Base-by-base conservation (phyloP, 2,113 vertebrate genomes). In the Urocitellus parryii region DNA sequence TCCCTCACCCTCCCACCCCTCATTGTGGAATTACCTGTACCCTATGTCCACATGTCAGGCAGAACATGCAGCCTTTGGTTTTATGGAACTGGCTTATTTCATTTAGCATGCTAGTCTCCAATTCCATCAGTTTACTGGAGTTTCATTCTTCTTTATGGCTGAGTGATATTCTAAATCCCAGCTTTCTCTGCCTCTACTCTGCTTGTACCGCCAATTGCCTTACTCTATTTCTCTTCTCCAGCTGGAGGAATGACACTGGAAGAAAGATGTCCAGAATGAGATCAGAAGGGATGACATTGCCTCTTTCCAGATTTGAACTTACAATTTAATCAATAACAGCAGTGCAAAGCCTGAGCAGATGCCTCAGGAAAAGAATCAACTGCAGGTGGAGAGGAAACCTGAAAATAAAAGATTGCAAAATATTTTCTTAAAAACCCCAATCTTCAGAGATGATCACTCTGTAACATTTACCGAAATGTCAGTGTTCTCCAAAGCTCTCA, bases 401-500 rank as follows among this genome's bases (percentile, higher is more conserved):
- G 76, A 97, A 94, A 65, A 95, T 94, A 93, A 92, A 80, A 90
- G 83, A 96, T 96, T 90, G 88, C 90, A 90, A 97, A 97, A 88
- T 94, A 79, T 95, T 98, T 96, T 77, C 94, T 94, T 93, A 83
- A 97, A 98, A 94, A 37, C 56, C 58, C 86, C 96, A 94, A 87
- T 97, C 94, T 97, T 58, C 53, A 85, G 77, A 97, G 86, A 96
- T 96, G 45, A 74, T 93, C 96, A 83, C 87, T 89, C 73, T 95
- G 93, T 72, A 95, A 68, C 87, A 97, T 97, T 98, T 97, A 91
- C 92, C 42, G 63, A 97, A 97, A 97, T 96, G 97, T 98, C 93
- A 98, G 77, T 97, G 90, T 82, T 95, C 68, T 97, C 91, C 48
- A 96, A 96, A 95, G 85, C 85, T 96, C 98, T 98, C 90, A 96